Evolutionary conservation across 1,140 invertebrate species (phyloP), one percentile per base, ranked within the genome.

Genomic region (Matsumurasca onukii): DNA sequence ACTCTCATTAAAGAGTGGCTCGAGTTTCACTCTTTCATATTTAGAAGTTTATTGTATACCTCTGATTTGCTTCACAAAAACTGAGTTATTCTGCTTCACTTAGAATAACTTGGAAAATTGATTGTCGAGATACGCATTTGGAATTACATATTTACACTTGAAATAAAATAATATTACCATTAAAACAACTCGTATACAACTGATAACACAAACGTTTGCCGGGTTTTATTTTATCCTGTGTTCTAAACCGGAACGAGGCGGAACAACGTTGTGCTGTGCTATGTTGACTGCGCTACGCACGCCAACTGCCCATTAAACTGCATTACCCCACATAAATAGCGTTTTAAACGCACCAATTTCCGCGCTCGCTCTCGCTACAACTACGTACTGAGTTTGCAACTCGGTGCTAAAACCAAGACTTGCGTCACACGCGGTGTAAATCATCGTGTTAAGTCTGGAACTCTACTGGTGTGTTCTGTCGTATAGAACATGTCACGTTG

Each of bases 341-440:
- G 9, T 59, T 59, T 59, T 59, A 59, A 59, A 59, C 55, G 55
- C n/a, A 27, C 24, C 55, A 59, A 59, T 59, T 59, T 59, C 55
- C 55, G 55, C 55, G 55, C 24, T 59, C 55, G 22, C 22, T 3
- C n/a, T 3, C 5, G 55, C n/a, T 27, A 59, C 55, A 29, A 27
- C 55, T 2, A 59, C 55, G 2, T 29, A 59, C 55, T 9, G 5
- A 9, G 34, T 5, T 39, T 39, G 34, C 17, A 17, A n/a, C n/a
- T 39, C 34, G 34, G 34, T 39, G 34, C 17, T 9, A 39, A 39
- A 39, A 39, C 34, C 34, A 17, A 9, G 34, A n/a, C n/a, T n/a
- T n/a, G n/a, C n/a, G n/a, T n/a, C n/a, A n/a, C n/a, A n/a, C n/a
- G n/a, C n/a, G n/a, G n/a, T n/a, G n/a, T n/a, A n/a, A n/a, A n/a